These are phyloP conservation scores for Lepidocyrtoides sp. DNA, from an alignment of 2,888 invertebrate genomes.

Conservation along the genomic window DNA sequence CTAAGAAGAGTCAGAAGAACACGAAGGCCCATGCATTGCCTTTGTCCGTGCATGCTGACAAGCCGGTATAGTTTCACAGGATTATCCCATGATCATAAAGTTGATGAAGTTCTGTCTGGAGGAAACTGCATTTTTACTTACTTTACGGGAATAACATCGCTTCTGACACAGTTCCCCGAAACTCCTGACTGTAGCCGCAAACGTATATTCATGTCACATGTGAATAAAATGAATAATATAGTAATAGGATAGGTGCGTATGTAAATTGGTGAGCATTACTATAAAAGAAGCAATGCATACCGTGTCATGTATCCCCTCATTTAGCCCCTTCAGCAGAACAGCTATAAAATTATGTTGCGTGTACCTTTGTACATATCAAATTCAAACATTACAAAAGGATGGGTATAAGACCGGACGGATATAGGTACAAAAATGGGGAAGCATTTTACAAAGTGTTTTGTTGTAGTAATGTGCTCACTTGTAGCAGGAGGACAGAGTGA, in stretches of 20 bases:
- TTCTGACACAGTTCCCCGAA: constrained; percentile 48
- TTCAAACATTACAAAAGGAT: background rate
- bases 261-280: background rate
- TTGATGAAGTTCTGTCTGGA: constrained; percentile 48
- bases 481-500: constrained; percentile 18
- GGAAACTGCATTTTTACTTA: constrained; percentile 34
- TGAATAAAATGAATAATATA: background rate
- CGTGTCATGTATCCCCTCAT: background rate
- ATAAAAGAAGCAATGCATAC: background rate
- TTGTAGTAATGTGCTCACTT: constrained; percentile 14
- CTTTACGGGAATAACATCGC: constrained; percentile 55
- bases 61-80: background rate
- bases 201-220: background rate
- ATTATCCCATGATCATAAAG: background rate
- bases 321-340: constrained; percentile 4
- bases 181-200: constrained; percentile 36
- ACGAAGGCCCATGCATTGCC: constrained; percentile 12
- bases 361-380: background rate
- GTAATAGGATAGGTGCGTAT: background rate
- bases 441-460: constrained; percentile 44
- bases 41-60: constrained; percentile 7
- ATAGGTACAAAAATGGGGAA: background rate
- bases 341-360: constrained; percentile 2
- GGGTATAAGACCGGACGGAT: background rate
- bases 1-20: background rate